These are phyloP conservation scores for Heterotis niloticus DNA, from an alignment of 2,113 vertebrate species.

Conservation along the genomic window DNA sequence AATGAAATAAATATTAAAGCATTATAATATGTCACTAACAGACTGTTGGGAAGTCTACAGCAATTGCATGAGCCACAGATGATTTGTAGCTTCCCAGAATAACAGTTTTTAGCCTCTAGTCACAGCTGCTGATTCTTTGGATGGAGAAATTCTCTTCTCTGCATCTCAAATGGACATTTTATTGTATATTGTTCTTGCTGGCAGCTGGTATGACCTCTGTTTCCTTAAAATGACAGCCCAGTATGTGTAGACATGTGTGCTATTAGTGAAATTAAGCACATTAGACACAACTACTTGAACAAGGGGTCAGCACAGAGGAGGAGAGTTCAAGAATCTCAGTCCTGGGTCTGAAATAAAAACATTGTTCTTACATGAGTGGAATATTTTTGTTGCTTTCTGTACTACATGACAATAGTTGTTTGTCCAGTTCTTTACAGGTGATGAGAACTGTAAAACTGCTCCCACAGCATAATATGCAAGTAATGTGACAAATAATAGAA, in stretches of 20 bases:
- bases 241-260: slow-evolving; percentile 14
- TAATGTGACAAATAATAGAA: too few species aligned
- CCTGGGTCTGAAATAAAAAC: slow-evolving; percentile 10
- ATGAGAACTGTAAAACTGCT: too few species aligned
- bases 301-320: background rate
- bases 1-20: background rate
- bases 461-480: too few species aligned
- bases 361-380: background rate
- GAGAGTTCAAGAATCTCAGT: background rate
- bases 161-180: background rate
- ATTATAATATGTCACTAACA: background rate
- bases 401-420: too few species aligned
- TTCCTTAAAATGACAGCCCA: slow-evolving; percentile 9
- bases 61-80: slow-evolving; percentile 2
- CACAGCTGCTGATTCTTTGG: background rate
- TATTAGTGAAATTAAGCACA: slow-evolving; percentile 16
- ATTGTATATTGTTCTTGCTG: slow-evolving; percentile 12
- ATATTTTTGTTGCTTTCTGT: background rate
- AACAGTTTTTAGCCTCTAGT: background rate
- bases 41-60: background rate
- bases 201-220: background rate
- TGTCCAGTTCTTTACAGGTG: too few species aligned
- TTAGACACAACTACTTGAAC: slow-evolving; percentile 24
- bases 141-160: background rate
- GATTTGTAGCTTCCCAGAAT: background rate